Evolutionary conservation across 2,888 invertebrate species (phyloP).

Genomic region (Athetis lepigone): DNA sequence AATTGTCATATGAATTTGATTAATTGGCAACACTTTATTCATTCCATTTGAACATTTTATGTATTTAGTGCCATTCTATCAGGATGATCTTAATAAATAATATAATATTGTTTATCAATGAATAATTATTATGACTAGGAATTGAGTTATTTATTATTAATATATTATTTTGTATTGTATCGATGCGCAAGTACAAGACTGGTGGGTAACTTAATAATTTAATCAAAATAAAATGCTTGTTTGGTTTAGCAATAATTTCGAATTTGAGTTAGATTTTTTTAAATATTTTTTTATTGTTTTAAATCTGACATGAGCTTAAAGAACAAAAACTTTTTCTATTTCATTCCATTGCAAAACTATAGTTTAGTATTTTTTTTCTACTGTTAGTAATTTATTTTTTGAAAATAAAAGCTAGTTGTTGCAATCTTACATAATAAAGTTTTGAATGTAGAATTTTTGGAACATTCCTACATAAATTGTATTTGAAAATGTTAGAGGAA

Average conservation of each 20-base stretch:
- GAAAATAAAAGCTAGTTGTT: conserved; percentile 30
- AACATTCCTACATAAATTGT: conserved; percentile 60
- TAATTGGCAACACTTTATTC: conserved; percentile 49
- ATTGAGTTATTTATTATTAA: conserved; percentile 48
- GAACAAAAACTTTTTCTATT: conserved; percentile 40
- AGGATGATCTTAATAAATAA: conserved; percentile 48
- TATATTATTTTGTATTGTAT: conserved; percentile 44
- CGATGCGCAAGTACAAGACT: conserved; percentile 58
- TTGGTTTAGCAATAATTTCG: conserved; percentile 42
- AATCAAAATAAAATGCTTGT: conserved; percentile 6
- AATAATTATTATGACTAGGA: conserved; percentile 44
- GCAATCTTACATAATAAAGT: conserved; percentile 23
- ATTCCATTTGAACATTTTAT: conserved; percentile 58
- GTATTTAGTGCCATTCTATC: conserved; percentile 60
- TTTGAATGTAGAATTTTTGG: conserved; percentile 33
- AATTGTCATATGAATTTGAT: conserved; percentile 39
- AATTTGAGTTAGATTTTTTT: conserved; percentile 10
- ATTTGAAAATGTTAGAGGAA: conserved; percentile 34
- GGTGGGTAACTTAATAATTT: conserved; percentile 23
- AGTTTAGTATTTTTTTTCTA: conserved; percentile 31
- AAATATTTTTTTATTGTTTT: not conserved
- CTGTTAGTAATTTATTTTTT: conserved; percentile 27
- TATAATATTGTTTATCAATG: conserved; percentile 31
- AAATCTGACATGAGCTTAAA: conserved; percentile 21
- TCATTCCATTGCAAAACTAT: conserved; percentile 42